Evolutionary conservation across 2,797 vertebrate genomes (phyloP).

Genomic region (Semaprochilodus insignis): DNA sequence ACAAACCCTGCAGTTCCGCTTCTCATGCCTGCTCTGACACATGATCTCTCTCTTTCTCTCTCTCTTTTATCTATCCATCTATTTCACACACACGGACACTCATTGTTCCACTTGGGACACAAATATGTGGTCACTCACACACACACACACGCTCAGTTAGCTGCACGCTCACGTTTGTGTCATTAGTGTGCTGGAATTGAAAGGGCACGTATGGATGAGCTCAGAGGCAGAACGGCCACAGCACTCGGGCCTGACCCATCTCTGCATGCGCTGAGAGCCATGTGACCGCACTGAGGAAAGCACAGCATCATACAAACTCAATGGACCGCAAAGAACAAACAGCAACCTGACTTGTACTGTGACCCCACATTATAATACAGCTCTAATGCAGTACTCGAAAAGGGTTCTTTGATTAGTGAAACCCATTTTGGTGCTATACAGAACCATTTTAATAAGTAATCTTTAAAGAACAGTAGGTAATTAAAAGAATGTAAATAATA

Average conservation of each 20-base stretch:
- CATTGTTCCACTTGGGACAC: constrained; percentile 14
- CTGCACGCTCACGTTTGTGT: constrained; percentile 15
- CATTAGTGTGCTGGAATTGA: constrained; percentile 41
- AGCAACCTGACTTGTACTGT: neutral
- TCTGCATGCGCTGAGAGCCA: constrained; percentile 30
- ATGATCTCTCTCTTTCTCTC: constrained; percentile 41
- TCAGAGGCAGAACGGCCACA: constrained; percentile 27
- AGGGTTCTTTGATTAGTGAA: no score
- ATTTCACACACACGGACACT: constrained; percentile 42
- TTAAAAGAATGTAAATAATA: no score
- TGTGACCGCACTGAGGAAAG: constrained; percentile 22
- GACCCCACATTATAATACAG: no score
- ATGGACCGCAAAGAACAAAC: neutral
- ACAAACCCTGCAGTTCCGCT: constrained; percentile 55
- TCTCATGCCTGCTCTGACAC: constrained; percentile 51
- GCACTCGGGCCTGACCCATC: constrained; percentile 26
- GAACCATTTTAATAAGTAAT: no score
- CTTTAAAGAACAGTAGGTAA: no score
- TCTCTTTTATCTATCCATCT: constrained; percentile 47
- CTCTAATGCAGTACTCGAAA: no score
- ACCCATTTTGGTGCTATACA: no score
- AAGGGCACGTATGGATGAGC: constrained; percentile 22
- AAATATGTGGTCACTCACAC: constrained; percentile 15
- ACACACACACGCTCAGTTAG: neutral
- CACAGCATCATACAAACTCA: neutral